A percentile compares a stretch with the other conserved stretches of the same genome.
Conservation (phyloP, 2,888 invertebrate species). For the Tigriopus californicus region DNA sequence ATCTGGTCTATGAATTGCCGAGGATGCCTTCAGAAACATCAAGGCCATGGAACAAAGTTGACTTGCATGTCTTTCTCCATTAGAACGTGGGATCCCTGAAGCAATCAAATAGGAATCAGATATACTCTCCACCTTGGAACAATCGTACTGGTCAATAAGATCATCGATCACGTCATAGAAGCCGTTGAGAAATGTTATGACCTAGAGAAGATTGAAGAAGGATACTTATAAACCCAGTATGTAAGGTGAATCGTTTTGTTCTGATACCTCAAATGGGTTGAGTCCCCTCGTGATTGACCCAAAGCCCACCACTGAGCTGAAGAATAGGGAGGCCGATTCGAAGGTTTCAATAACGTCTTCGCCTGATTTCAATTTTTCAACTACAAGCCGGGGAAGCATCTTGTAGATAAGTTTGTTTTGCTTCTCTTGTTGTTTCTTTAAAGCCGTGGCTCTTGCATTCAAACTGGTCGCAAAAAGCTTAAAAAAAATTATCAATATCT, state of each 20-base stretch:
- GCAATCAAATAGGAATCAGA: slow-evolving; percentile 3
- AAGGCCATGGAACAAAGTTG: not conserved
- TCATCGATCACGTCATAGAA: not conserved
- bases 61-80: slow-evolving; percentile 1
- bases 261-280: no score
- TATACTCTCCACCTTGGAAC: slow-evolving; percentile 9
- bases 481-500: not conserved
- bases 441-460: not conserved
- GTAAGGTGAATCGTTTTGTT: no score
- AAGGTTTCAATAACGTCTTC: slow-evolving; percentile 2
- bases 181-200: slow-evolving; percentile 7
- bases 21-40: not conserved
- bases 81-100: slow-evolving; percentile 4
- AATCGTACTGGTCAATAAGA: slow-evolving; percentile 4
- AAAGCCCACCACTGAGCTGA: slow-evolving; percentile 6
- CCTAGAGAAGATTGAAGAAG: not conserved
- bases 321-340: slow-evolving; percentile 7
- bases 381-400: slow-evolving; percentile 9
- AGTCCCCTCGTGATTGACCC: not conserved
- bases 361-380: not conserved
- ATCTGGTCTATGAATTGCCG: not conserved
- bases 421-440: not conserved
- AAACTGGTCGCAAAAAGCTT: not conserved
- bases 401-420: not conserved
- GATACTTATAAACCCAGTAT: no score